These are phyloP conservation scores for Catharus minimus DNA, from an alignment of 2,113 vertebrate species.

Conservation along the genomic window DNA sequence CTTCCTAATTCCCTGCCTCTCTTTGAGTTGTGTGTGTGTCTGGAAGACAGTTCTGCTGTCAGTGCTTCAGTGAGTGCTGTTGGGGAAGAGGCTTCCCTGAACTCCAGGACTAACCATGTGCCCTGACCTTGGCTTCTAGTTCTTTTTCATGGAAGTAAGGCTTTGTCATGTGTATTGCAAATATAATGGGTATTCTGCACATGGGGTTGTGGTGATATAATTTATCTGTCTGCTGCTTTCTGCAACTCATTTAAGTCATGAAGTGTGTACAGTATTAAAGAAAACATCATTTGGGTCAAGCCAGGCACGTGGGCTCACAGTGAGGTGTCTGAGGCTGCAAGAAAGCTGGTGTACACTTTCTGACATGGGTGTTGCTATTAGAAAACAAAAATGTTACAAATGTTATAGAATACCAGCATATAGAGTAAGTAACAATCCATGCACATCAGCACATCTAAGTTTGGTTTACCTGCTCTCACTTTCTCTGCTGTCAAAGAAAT, in stretches of 20 bases:
- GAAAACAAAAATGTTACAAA: background rate
- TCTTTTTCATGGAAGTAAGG: background rate
- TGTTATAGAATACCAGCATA: background rate
- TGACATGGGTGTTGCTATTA: background rate
- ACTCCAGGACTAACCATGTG: fast-evolving
- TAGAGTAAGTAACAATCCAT: background rate
- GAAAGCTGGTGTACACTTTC: background rate
- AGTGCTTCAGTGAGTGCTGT: background rate
- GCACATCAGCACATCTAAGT: background rate
- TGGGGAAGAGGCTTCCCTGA: background rate
- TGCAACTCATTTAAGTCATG: background rate
- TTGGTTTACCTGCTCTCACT: background rate
- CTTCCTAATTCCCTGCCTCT: background rate
- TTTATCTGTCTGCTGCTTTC: background rate
- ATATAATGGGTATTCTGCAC: background rate
- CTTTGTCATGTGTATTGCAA: background rate
- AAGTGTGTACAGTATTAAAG: background rate
- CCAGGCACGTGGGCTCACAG: background rate
- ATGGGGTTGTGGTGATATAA: background rate
- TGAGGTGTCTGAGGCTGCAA: background rate
- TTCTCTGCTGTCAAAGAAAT: background rate
- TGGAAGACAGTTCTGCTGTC: background rate
- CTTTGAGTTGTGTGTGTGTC: background rate
- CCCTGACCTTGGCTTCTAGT: background rate
- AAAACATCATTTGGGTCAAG: background rate